Evolutionary conservation across 1,140 invertebrate genomes (phyloP).

Genomic region (Campodea augens): DNA sequence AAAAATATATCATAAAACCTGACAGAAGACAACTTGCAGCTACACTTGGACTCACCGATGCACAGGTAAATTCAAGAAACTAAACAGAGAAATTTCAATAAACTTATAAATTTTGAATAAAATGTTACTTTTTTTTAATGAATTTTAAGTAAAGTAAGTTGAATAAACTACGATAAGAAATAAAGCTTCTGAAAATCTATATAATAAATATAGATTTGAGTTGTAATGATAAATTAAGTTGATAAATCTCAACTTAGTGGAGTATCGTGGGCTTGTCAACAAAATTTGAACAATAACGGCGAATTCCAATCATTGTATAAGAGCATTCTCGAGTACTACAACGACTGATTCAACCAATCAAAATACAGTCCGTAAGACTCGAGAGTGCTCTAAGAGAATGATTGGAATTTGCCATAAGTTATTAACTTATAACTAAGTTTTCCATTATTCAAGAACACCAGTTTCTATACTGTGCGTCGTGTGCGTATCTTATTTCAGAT

Average conservation of each 20-base stretch:
- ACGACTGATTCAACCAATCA: too few relatives aligned
- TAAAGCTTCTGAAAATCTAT: not conserved
- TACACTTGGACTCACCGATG: conserved; percentile 41
- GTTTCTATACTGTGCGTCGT: too few relatives aligned
- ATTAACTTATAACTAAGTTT: conserved; percentile 7
- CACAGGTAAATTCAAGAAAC: conserved; percentile 29
- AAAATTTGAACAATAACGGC: not conserved
- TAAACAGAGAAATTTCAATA: conserved; percentile 10
- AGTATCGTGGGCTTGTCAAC: conserved; percentile 3
- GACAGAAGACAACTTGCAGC: conserved; percentile 39
- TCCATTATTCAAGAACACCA: too few relatives aligned
- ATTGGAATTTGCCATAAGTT: too few relatives aligned
- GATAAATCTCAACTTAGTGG: conserved; percentile 9
- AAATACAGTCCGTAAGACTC: too few relatives aligned
- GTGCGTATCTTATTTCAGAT: too few relatives aligned
- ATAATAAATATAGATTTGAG: not conserved
- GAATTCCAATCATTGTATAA: too few relatives aligned
- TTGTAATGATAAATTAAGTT: not conserved
- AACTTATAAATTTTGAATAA: not conserved
- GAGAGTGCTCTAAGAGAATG: too few relatives aligned
- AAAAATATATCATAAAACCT: conserved; percentile 43
- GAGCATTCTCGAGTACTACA: too few relatives aligned
- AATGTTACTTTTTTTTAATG: not conserved
- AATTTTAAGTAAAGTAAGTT: not conserved
- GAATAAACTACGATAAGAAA: not conserved